phyloP scores from a whole-genome alignment of 2,888 invertebrate genomes.

The Phrixothrix hirtus region DNA sequence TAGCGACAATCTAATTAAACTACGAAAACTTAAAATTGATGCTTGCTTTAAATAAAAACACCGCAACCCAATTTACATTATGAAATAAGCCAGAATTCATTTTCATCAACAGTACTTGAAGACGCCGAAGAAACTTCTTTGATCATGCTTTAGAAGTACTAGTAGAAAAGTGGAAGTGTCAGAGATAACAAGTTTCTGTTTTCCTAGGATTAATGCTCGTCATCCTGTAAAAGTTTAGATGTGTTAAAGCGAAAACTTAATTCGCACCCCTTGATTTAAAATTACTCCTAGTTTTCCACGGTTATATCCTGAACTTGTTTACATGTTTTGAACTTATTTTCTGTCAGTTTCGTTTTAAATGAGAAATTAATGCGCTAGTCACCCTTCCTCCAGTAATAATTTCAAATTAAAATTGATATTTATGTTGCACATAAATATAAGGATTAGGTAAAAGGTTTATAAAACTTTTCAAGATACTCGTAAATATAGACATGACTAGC shows the following conservation, averaged over 20 bases:
- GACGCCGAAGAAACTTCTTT: slow-evolving; percentile 27
- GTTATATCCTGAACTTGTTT: slow-evolving; percentile 30
- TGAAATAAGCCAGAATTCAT: no score
- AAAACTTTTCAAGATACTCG: no score
- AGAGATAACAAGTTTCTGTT: slow-evolving; percentile 33
- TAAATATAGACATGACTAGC: no score
- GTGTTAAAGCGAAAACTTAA: slow-evolving; percentile 30
- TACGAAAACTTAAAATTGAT: no score
- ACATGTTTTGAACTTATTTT: slow-evolving; percentile 25
- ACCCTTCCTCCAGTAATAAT: slow-evolving; percentile 3
- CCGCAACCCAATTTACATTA: no score
- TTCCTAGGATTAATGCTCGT: slow-evolving; percentile 32
- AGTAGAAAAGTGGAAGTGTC: slow-evolving; percentile 24
- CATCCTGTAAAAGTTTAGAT: slow-evolving; percentile 30
- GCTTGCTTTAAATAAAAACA: no score
- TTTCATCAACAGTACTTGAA: no score
- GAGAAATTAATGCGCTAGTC: slow-evolving; percentile 14
- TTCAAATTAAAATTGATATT: slow-evolving; percentile 17
- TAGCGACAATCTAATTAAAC: no score
- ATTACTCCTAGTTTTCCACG: slow-evolving; percentile 25
- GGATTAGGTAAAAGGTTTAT: no score
- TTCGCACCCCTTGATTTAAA: slow-evolving; percentile 30
- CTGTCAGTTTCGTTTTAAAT: slow-evolving; percentile 17
- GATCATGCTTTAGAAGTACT: slow-evolving; percentile 16
- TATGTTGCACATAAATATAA: neutral